Evolutionary conservation across 2,113 vertebrate species (phyloP).

Genomic region (Aix galericulata): DNA sequence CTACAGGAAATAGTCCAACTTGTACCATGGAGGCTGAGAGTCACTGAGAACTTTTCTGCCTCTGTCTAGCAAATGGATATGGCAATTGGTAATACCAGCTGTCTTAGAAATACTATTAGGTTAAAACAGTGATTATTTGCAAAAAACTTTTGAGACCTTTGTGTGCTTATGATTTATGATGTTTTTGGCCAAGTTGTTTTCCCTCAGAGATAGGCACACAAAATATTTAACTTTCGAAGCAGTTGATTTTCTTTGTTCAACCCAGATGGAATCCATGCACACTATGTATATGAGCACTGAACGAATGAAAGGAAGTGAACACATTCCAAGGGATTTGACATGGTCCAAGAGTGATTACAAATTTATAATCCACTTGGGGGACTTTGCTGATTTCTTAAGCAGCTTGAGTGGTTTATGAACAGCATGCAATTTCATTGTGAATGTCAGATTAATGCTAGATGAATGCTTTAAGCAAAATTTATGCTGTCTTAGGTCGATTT

Average conservation of each 20-base stretch:
- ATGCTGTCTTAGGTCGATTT: constrained; percentile 49
- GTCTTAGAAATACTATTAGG: not conserved
- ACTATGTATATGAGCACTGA: not conserved
- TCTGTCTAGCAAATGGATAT: not conserved
- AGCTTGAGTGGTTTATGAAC: constrained; percentile 63
- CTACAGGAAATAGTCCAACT: not conserved
- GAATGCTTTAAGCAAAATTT: constrained; percentile 52
- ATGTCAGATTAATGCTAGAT: constrained; percentile 54
- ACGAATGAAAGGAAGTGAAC: constrained; percentile 30
- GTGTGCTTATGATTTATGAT: not conserved
- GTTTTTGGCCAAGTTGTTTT: not conserved
- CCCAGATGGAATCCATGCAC: not conserved
- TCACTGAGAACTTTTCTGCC: not conserved
- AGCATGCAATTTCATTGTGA: constrained; percentile 63
- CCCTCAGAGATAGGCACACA: not conserved
- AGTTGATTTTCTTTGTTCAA: constrained; percentile 6
- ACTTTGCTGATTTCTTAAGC: constrained; percentile 60
- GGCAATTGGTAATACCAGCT: not conserved
- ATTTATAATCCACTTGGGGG: constrained; percentile 66
- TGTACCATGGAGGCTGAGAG: not conserved
- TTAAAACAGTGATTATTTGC: not conserved
- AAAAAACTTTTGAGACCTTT: not conserved
- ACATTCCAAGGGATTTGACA: constrained; percentile 60
- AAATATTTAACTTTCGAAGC: not conserved
- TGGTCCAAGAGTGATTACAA: constrained; percentile 63